A percentile compares a stretch with the other conserved stretches of the same genome.
Conservation (phyloP, 1,140 invertebrate species). For the Drosophila mayri region DNA sequence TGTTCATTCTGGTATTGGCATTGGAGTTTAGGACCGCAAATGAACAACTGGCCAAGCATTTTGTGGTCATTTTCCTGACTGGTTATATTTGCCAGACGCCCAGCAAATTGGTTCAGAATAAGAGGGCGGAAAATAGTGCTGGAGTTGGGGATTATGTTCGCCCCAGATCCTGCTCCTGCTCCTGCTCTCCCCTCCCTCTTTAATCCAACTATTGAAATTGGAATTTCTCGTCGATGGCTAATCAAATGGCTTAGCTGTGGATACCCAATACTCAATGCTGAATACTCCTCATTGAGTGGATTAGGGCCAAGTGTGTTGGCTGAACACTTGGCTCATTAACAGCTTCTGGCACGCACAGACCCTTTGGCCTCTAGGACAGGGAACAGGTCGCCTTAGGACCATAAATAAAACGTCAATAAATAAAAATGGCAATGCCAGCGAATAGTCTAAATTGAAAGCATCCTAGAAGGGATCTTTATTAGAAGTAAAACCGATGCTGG, state of each 20-base stretch:
- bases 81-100: slow-evolving; percentile 43
- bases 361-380: background rate
- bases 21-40: slow-evolving; percentile 41
- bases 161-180: background rate
- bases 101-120: slow-evolving; percentile 61
- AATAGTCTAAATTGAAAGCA: slow-evolving; percentile 2
- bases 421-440: slow-evolving; percentile 47
- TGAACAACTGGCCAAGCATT: slow-evolving; percentile 66
- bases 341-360: slow-evolving; percentile 56
- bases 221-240: slow-evolving; percentile 59
- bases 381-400: slow-evolving; percentile 39
- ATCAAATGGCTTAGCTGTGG: slow-evolving; percentile 53
- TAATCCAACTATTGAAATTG: slow-evolving; percentile 57
- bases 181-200: background rate
- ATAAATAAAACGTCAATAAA: slow-evolving; percentile 70
- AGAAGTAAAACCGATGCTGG: no score
- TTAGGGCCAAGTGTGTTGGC: slow-evolving; percentile 27
- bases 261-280: slow-evolving; percentile 21
- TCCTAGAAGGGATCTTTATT: slow-evolving; percentile 2
- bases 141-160: slow-evolving; percentile 5
- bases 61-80: slow-evolving; percentile 64
- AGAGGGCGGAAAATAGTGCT: slow-evolving; percentile 6
- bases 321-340: slow-evolving; percentile 70
- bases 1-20: slow-evolving; percentile 4
- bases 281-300: slow-evolving; percentile 25